A percentile compares a stretch with the other conserved stretches of the same genome.
Evolutionary conservation across 2,888 invertebrate species (phyloP).

Genomic region (Venusia cambrica): DNA sequence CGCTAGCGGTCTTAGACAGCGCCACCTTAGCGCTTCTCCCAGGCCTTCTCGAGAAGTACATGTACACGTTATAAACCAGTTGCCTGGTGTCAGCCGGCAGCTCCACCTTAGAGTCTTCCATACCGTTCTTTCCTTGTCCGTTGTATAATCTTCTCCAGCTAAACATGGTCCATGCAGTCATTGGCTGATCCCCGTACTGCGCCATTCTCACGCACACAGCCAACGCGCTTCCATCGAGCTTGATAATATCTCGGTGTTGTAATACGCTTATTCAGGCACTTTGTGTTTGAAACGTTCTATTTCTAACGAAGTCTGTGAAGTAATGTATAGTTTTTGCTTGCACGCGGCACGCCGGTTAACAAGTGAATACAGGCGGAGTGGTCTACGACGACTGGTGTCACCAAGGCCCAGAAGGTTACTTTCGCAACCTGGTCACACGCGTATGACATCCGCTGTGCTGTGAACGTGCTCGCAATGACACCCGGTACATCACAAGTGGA

Average conservation of each 20-base stretch:
- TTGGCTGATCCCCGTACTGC: conserved; percentile 74
- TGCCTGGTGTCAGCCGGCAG: conserved; percentile 72
- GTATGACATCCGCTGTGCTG: conserved; percentile 65
- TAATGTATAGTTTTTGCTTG: conserved; percentile 26
- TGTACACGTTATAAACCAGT: conserved; percentile 71
- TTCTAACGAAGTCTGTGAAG: conserved; percentile 16
- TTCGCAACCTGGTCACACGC: conserved; percentile 67
- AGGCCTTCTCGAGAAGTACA: conserved; percentile 68
- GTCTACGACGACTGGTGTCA: conserved; percentile 55
- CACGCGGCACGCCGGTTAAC: conserved; percentile 32
- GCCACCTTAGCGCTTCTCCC: conserved; percentile 65
- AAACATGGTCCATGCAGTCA: conserved; percentile 79
- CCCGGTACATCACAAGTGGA: conserved; percentile 44
- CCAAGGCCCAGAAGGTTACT: conserved; percentile 45
- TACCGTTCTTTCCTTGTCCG: conserved; percentile 50
- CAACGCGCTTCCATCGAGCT: conserved; percentile 25
- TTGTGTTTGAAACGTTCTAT: conserved; percentile 20
- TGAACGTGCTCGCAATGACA: conserved; percentile 62
- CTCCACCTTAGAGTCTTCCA: conserved; percentile 58
- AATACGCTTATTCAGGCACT: conserved; percentile 21
- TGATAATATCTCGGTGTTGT: conserved; percentile 27
- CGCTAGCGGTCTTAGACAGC: conserved; percentile 65
- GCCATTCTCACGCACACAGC: conserved; percentile 56
- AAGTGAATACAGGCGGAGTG: conserved; percentile 55
- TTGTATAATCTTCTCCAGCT: conserved; percentile 73